Conservation (phyloP, 2,888 invertebrate species). For the Hybos culiciformis region DNA sequence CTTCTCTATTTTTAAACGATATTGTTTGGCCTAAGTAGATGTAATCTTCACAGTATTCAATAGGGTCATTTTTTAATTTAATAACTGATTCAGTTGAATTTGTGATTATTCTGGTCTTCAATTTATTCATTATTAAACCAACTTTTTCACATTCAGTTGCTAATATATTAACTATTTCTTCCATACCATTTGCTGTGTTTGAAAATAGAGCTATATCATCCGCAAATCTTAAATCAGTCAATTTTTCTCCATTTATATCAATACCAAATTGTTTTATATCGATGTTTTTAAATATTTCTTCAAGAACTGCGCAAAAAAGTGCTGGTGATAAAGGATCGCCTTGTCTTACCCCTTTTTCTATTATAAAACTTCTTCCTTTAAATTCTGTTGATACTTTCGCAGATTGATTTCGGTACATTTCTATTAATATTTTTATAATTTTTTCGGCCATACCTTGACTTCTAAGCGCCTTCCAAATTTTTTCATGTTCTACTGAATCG, state of each 20-base stretch:
- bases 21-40: too few relatives aligned
- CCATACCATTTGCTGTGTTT: neutral
- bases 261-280: neutral
- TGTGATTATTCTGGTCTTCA: neutral
- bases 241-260: neutral
- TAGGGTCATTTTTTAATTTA: too few relatives aligned
- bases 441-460: neutral
- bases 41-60: too few relatives aligned
- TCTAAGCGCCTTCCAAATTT: neutral
- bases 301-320: slow-evolving; percentile 1
- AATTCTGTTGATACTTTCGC: neutral
- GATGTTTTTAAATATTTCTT: neutral
- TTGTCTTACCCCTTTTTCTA: slow-evolving; percentile 1
- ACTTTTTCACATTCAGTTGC: too few relatives aligned
- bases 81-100: neutral
- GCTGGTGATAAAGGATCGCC: slow-evolving; percentile 2
- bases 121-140: neutral
- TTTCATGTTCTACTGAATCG: neutral
- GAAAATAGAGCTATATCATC: neutral
- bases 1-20: too few relatives aligned
- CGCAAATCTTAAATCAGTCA: neutral
- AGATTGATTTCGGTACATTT: neutral
- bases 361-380: neutral
- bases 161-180: too few relatives aligned
- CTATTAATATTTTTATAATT: neutral